A percentile compares a stretch with the other conserved stretches of the same genome.
These are phyloP conservation scores for Pyrochroa serraticornis DNA, from an alignment of 2,888 invertebrate species.

Conservation along the genomic window DNA sequence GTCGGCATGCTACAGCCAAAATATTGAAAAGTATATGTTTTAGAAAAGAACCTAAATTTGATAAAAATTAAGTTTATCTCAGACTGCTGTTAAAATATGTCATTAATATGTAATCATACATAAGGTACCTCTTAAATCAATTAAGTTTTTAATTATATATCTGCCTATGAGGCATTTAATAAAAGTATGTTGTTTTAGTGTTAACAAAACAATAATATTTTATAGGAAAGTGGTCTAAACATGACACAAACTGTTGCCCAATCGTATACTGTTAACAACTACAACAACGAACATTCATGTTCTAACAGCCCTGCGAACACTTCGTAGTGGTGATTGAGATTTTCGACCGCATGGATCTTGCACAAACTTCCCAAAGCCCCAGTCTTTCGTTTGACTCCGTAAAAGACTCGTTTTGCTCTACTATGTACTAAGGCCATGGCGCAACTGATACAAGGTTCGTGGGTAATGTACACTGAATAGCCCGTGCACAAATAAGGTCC, in stretches of 20 bases:
- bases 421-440: slow-evolving; percentile 94
- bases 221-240: too few relatives aligned
- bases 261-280: not conserved
- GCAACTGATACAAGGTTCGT: slow-evolving; percentile 94
- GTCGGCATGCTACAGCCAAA: too few relatives aligned
- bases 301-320: slow-evolving; percentile 74
- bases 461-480: slow-evolving; percentile 80
- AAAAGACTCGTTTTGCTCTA: slow-evolving; percentile 83
- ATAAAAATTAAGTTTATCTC: too few relatives aligned
- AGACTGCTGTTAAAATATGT: too few relatives aligned
- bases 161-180: too few relatives aligned
- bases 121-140: too few relatives aligned
- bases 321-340: slow-evolving; percentile 91
- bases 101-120: too few relatives aligned
- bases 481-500: slow-evolving; percentile 87
- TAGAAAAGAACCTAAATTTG: too few relatives aligned
- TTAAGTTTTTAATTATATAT: too few relatives aligned
- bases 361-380: slow-evolving; percentile 77
- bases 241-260: not conserved
- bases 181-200: too few relatives aligned
- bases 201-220: too few relatives aligned
- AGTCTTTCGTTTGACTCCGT: slow-evolving; percentile 61
- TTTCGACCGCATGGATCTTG: slow-evolving; percentile 77
- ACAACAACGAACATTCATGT: slow-evolving; percentile 49
- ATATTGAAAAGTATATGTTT: too few relatives aligned